Evolutionary conservation across 2,888 invertebrate genomes (phyloP), one percentile per base, ranked within the genome.

Genomic region (Sesamia inferens): DNA sequence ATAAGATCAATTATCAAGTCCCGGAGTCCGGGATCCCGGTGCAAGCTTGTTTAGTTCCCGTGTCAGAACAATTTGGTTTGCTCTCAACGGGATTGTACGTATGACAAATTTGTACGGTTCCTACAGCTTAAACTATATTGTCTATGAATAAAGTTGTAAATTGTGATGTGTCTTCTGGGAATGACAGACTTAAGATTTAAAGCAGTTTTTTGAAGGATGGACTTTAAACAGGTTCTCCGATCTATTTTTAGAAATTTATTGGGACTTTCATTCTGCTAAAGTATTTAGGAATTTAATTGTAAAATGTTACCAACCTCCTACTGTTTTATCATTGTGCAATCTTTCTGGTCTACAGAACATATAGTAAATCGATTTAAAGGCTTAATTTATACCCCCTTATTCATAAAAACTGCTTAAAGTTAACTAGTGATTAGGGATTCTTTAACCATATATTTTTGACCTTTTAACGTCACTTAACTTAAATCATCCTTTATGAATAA

Each of bases 1-100:
- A 86, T 88, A 83, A 89, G 90, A 90, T 89, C 90, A 90, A 91
- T 91, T 91, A 91, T 86, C 69, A 81, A 85, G 77, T 88, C 75
- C 77, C 68, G 76, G 75, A 76, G 57, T 76, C 77, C 57, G 58
- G 71, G 42, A 48, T 55, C 19, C 61, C 61, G 22, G 74, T 75
- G 68, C 62, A 51, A 67, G 54, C 65, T 81, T 86, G 85, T 87
- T 86, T 84, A 74, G 84, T 72, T 83, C 75, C 81, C 74, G 76
- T 79, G 86, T 77, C 66, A 55, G 72, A 79, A 63, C 83, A 83
- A 87, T 87, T 83, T 77, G 77, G 78, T 81, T 70, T 61, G 51
- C 63, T 85, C 84, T 76, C 87, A 47, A 65, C 61, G 83, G 84
- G 73, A 70, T 69, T 48, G 51, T 42, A 11, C 54, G 51, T 54